Percentiles rank a stretch among this genome's conserved stretches.
phyloP scores from a whole-genome alignment of 2,888 invertebrate species.

The Diploptera punctata region DNA sequence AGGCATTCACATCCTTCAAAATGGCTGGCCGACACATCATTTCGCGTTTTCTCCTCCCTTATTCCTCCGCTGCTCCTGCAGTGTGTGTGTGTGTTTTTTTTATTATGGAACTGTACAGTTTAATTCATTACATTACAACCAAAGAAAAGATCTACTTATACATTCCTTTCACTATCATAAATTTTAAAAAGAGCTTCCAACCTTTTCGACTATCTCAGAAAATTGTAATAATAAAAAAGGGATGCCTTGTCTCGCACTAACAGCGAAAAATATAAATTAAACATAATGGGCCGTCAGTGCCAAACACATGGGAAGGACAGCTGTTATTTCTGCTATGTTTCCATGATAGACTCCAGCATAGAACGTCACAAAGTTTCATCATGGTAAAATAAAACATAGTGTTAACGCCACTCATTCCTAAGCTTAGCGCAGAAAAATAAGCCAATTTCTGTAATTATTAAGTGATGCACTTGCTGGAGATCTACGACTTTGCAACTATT shows the following conservation, averaged over 20 bases:
- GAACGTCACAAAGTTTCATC: too few relatives aligned
- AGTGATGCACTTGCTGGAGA: too few relatives aligned
- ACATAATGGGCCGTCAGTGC: not conserved
- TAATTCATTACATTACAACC: constrained; percentile 12
- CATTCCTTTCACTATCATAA: constrained; percentile 21
- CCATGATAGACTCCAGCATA: too few relatives aligned
- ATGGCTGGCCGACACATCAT: constrained; percentile 26
- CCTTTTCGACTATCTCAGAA: not conserved
- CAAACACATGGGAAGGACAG: not conserved
- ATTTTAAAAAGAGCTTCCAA: not conserved
- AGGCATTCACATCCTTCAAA: constrained; percentile 29
- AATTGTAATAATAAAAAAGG: not conserved
- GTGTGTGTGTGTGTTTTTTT: not conserved
- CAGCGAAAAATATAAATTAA: not conserved
- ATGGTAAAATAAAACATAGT: too few relatives aligned
- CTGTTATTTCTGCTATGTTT: too few relatives aligned
- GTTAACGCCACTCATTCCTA: too few relatives aligned
- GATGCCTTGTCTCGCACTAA: not conserved
- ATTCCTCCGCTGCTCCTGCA: not conserved
- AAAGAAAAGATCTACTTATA: constrained; percentile 27
- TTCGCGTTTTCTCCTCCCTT: not conserved
- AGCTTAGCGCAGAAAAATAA: too few relatives aligned
- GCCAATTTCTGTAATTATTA: too few relatives aligned
- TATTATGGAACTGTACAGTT: not conserved
- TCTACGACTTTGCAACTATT: too few relatives aligned